These are phyloP conservation scores for Colletes latitarsis DNA, from an alignment of 1,140 invertebrate species.

Conservation along the genomic window DNA sequence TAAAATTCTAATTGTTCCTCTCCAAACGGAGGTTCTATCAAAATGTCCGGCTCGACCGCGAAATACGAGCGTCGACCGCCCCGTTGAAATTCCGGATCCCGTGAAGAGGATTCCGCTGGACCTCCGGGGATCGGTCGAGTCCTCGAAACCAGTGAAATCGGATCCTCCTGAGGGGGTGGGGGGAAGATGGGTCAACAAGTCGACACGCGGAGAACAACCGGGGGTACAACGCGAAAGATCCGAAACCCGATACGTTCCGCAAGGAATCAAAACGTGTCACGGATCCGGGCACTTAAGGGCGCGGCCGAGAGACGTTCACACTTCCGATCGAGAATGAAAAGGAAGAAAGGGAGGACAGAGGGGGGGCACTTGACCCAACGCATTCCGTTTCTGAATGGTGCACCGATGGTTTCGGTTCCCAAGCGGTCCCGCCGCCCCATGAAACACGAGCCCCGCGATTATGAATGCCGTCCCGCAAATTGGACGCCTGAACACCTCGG, in stretches of 20 bases:
- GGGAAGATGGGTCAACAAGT: conserved; percentile 71
- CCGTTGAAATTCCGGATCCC: conserved; percentile 11
- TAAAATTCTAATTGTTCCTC: no score
- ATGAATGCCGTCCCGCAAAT: no score
- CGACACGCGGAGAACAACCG: conserved; percentile 40
- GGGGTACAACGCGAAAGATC: conserved; percentile 9
- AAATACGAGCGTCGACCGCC: conserved; percentile 19
- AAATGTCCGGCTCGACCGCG: conserved; percentile 22
- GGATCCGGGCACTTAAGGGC: conserved; percentile 42
- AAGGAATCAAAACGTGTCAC: conserved; percentile 58
- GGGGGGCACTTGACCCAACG: background rate
- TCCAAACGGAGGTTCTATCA: no score
- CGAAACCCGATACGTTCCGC: conserved; percentile 57
- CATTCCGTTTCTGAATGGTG: background rate
- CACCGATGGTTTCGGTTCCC: no score
- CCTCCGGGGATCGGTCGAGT: conserved; percentile 13
- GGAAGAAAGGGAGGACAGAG: background rate
- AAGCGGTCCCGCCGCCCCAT: no score
- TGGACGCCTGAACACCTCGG: no score
- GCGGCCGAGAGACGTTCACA: conserved; percentile 34
- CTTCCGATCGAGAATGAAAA: conserved; percentile 48
- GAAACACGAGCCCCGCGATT: no score
- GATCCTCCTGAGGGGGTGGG: conserved; percentile 49
- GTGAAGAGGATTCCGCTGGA: conserved; percentile 25
- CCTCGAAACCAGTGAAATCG: conserved; percentile 61